Percentiles rank a stretch among this genome's conserved stretches.
phyloP scores from a whole-genome alignment of 2,113 vertebrate genomes.

The Pteropus alecto region DNA sequence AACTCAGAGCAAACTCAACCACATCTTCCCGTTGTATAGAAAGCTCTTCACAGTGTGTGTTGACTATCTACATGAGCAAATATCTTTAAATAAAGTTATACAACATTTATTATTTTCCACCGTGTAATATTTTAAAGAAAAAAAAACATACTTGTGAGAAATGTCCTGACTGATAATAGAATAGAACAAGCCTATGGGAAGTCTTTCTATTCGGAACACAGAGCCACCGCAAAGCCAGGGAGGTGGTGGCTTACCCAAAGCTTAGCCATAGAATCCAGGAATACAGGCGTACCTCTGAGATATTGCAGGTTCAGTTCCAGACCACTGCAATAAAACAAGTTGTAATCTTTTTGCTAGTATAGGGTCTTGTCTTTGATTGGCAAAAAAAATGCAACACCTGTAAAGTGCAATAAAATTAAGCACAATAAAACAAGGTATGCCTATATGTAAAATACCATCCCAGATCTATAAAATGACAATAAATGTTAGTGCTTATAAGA shows the following conservation, averaged over 20 bases:
- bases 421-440: neutral
- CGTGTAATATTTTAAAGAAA: conserved; percentile 23
- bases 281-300: neutral
- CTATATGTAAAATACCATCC: neutral
- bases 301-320: neutral
- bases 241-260: neutral
- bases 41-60: neutral
- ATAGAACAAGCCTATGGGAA: neutral
- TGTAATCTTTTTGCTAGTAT: neutral
- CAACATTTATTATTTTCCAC: neutral
- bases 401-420: neutral
- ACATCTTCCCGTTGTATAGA: neutral
- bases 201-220: neutral
- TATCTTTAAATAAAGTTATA: neutral
- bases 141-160: neutral
- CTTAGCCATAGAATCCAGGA: neutral
- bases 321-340: neutral
- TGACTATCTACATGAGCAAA: neutral
- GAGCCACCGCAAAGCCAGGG: neutral
- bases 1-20: conserved; percentile 11
- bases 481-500: neutral
- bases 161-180: neutral
- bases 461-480: neutral
- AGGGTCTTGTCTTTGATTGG: neutral
- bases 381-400: neutral